These are phyloP conservation scores for Rhogogaster chlorosoma DNA, from an alignment of 2,888 invertebrate genomes.

Conservation along the genomic window DNA sequence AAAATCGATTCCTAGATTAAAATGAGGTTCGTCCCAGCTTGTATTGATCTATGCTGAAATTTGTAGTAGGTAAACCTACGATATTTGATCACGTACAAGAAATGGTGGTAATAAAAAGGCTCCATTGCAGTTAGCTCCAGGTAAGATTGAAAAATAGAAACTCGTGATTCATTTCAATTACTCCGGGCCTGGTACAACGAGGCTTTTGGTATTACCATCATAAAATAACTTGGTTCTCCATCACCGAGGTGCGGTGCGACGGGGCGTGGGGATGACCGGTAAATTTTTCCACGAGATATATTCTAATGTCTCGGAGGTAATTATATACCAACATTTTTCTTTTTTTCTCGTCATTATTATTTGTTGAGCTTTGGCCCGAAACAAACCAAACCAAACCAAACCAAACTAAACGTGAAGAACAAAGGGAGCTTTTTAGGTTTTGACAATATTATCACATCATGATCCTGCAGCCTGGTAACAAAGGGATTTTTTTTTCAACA, in stretches of 20 bases:
- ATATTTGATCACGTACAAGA: slow-evolving; percentile 37
- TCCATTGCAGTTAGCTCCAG: slow-evolving; percentile 30
- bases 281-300: slow-evolving; percentile 2
- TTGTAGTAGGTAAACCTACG: background rate
- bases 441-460: slow-evolving; percentile 37
- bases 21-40: background rate
- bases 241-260: background rate
- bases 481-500: background rate
- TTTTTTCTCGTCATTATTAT: slow-evolving; percentile 32
- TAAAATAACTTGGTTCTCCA: slow-evolving; percentile 37
- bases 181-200: slow-evolving; percentile 5
- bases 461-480: slow-evolving; percentile 13
- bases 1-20: slow-evolving; percentile 16
- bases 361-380: slow-evolving; percentile 28
- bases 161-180: slow-evolving; percentile 34
- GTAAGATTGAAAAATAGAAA: slow-evolving; percentile 41
- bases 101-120: slow-evolving; percentile 8
- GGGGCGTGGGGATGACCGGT: background rate
- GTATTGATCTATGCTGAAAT: slow-evolving; percentile 1
- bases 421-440: slow-evolving; percentile 38
- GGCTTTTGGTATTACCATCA: slow-evolving; percentile 43
- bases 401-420: slow-evolving; percentile 26
- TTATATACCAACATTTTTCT: slow-evolving; percentile 10
- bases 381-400: slow-evolving; percentile 31
- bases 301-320: slow-evolving; percentile 10